Evolutionary conservation across 2,888 invertebrate species (phyloP).

Genomic region (Drosophila antonietae): DNA sequence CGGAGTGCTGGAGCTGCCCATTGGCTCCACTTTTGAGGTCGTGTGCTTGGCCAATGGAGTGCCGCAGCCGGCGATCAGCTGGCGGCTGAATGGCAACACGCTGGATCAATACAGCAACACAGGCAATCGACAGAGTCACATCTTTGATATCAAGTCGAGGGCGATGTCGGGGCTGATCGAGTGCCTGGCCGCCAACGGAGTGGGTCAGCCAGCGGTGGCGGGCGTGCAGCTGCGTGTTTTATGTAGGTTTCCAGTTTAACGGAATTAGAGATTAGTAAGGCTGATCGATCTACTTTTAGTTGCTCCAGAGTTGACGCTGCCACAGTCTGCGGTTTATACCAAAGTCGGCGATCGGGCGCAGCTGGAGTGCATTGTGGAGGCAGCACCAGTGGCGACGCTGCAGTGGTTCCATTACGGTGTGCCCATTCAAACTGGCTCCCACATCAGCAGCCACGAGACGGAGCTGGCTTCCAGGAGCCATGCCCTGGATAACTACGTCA

Average conservation of each 20-base stretch:
- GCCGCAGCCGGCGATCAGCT: conserved; percentile 90
- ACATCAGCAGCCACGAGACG: conserved; percentile 84
- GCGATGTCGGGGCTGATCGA: conserved; percentile 90
- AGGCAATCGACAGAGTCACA: conserved; percentile 80
- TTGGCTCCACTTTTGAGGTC: conserved; percentile 91
- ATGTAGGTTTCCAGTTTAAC: conserved; percentile 86
- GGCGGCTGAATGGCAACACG: conserved; percentile 85
- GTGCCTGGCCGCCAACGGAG: conserved; percentile 90
- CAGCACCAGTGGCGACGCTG: conserved; percentile 89
- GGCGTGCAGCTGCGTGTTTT: conserved; percentile 89
- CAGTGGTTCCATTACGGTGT: conserved; percentile 89
- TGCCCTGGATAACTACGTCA: conserved; percentile 86
- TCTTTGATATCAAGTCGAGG: conserved; percentile 85
- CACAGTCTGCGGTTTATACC: conserved; percentile 90
- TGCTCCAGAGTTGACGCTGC: conserved; percentile 89
- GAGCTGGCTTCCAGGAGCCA: conserved; percentile 79
- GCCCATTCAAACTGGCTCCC: conserved; percentile 84
- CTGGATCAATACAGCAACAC: conserved; percentile 71
- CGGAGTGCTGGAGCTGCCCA: conserved; percentile 89
- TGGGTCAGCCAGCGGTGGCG: conserved; percentile 89
- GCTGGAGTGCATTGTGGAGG: conserved; percentile 88
- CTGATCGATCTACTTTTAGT: conserved; percentile 85
- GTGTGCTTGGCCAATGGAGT: conserved; percentile 90
- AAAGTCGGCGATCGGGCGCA: conserved; percentile 89
- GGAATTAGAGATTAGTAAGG: neutral